Evolutionary conservation across 1,140 invertebrate genomes (phyloP).

Genomic region (Anoplophora glabripennis): DNA sequence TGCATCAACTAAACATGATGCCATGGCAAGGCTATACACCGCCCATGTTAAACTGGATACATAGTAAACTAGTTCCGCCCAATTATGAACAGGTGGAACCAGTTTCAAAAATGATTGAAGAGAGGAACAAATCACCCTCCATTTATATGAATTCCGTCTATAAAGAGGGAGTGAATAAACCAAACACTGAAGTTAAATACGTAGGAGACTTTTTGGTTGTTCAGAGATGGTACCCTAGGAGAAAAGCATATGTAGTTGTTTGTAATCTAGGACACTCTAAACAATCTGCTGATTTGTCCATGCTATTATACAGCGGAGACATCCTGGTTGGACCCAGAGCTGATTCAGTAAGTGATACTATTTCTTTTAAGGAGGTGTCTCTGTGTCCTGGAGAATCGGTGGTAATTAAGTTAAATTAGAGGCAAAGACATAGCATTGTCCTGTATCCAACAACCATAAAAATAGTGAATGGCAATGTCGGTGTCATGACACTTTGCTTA

Average conservation of each 20-base stretch:
- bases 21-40: conserved; percentile 50
- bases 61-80: conserved; percentile 47
- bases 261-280: conserved; percentile 62
- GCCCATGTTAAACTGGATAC: conserved; percentile 59
- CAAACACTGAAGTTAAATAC: conserved; percentile 65
- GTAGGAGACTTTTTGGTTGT: conserved; percentile 65
- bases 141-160: conserved; percentile 67
- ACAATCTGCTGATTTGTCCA: conserved; percentile 66
- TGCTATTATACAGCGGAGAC: conserved; percentile 71
- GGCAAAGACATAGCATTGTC: no score
- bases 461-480: no score
- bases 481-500: no score
- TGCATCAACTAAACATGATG: conserved; percentile 68
- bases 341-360: conserved; percentile 56
- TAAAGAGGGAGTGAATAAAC: conserved; percentile 58
- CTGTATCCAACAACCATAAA: no score
- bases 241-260: conserved; percentile 70
- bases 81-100: conserved; percentile 52
- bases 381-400: conserved; percentile 49
- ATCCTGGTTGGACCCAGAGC: conserved; percentile 61
- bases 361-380: conserved; percentile 65
- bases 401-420: conserved; percentile 42
- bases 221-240: conserved; percentile 72
- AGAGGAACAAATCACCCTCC: conserved; percentile 60
- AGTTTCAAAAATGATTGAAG: conserved; percentile 55